Evolutionary conservation across 2,113 vertebrate genomes (phyloP).

Genomic region (Cercopithecus mona): DNA sequence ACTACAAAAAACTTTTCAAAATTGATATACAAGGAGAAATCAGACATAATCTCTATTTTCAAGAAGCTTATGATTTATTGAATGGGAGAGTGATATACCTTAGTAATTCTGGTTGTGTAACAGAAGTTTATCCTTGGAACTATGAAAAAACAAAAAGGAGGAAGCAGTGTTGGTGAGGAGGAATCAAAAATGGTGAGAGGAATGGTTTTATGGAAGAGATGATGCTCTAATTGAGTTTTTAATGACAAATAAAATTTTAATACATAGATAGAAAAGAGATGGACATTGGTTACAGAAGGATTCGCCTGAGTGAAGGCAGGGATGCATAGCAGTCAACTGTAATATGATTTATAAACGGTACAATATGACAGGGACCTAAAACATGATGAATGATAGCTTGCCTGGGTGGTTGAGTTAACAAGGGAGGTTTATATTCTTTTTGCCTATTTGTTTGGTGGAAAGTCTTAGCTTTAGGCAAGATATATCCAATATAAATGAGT

Average conservation of each 20-base stretch:
- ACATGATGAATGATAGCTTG: background rate
- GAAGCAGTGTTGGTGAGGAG: background rate
- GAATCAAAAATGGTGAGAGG: background rate
- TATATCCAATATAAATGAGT: background rate
- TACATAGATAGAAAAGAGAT: background rate
- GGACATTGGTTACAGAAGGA: background rate
- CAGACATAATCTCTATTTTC: background rate
- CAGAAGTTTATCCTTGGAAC: background rate
- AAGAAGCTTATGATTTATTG: background rate
- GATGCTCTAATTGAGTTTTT: background rate
- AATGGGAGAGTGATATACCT: background rate
- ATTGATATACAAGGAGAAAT: background rate
- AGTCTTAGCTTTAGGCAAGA: background rate
- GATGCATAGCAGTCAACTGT: background rate
- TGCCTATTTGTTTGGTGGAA: background rate
- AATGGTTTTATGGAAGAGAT: background rate
- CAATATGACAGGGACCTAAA: background rate
- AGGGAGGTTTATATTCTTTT: background rate
- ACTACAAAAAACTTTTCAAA: background rate
- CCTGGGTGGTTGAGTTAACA: background rate
- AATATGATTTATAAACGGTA: background rate
- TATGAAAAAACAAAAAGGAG: background rate
- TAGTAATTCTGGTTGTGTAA: background rate
- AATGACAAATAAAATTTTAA: background rate
- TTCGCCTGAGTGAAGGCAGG: background rate